Base-by-base conservation (phyloP, 2,888 invertebrate species). In the Calameuta idolon region DNA sequence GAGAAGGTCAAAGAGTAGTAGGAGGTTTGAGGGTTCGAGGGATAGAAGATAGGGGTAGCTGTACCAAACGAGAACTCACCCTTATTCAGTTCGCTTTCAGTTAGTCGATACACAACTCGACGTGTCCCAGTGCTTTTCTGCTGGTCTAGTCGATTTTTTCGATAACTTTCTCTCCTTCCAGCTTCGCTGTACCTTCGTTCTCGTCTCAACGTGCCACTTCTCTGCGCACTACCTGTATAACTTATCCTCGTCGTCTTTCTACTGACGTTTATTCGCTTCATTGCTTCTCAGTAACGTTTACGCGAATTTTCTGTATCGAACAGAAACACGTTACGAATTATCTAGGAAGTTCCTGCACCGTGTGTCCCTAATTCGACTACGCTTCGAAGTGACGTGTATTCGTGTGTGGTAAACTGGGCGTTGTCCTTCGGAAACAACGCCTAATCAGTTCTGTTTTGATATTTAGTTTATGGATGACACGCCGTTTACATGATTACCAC, bases 21-120 rank as follows among this genome's bases (percentile, higher is more conserved):
- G 55, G 55, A 55, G 55, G 55, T 23, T 55, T 23, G 55, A 55
- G 55, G 55, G 55, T 55, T 55, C 23, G 9, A 30, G 74, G 74
- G 74, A 71, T 71, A 31, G 55, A 55, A 55, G 33, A 71, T 71
- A 30, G 71, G 71, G 71, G 71, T 71, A 71, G 71, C 71, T 31
- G 71, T 71, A 23, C 71, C 30, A 33, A 35, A 30, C 74, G 74
- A 34, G 30, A 15, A 34, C 74, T 74, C 74, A 34, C 74, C 23
- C 74, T 74, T 34, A 74, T 35, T 74, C 74, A 35, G 74, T 74
- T 74, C 74, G 35, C 31, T 74, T 34, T 74, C 74, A 74, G 74
- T 74, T 34, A 74, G 74, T 74, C 74, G 74, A 74, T 74, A 74
- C 74, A 34, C 74, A 34, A 12, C 74, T 11, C 35, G 34, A 30